phyloP scores from a whole-genome alignment of 2,888 invertebrate genomes.

The Trachelus iudaicus region DNA sequence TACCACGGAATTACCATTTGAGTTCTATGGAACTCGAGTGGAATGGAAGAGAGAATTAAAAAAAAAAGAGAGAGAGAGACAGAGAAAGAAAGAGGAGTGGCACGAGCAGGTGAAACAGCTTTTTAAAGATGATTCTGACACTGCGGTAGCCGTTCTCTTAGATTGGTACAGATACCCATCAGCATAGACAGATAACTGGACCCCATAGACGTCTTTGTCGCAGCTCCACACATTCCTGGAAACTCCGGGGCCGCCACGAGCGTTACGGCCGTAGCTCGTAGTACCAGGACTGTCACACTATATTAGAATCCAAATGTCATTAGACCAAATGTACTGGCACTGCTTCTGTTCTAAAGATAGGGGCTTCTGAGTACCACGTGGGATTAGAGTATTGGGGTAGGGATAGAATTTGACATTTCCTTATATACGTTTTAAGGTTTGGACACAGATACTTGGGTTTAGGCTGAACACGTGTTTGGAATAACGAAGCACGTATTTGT shows the following conservation, averaged over 20 bases:
- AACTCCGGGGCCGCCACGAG: not conserved
- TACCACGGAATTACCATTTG: not conserved
- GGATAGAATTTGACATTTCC: not conserved
- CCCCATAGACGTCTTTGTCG: not conserved
- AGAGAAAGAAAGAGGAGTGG: not conserved
- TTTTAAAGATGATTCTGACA: not conserved
- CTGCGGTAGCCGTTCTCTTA: not conserved
- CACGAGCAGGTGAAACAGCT: not conserved
- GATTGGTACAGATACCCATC: not conserved
- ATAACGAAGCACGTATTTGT: not conserved
- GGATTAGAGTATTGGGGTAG: not conserved
- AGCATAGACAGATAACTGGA: not conserved
- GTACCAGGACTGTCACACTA: not conserved
- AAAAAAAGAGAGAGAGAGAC: too few relatives aligned
- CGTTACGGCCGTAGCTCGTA: not conserved
- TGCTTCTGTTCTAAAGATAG: not conserved
- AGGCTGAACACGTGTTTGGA: not conserved
- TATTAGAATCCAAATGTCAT: not conserved
- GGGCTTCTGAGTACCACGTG: not conserved
- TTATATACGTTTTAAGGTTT: not conserved
- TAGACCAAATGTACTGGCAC: not conserved
- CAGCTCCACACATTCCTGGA: not conserved
- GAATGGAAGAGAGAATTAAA: not conserved
- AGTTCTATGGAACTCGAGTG: not conserved
- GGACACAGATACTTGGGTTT: not conserved